phyloP scores from a whole-genome alignment of 2,888 invertebrate genomes.

The Nomada flava region DNA sequence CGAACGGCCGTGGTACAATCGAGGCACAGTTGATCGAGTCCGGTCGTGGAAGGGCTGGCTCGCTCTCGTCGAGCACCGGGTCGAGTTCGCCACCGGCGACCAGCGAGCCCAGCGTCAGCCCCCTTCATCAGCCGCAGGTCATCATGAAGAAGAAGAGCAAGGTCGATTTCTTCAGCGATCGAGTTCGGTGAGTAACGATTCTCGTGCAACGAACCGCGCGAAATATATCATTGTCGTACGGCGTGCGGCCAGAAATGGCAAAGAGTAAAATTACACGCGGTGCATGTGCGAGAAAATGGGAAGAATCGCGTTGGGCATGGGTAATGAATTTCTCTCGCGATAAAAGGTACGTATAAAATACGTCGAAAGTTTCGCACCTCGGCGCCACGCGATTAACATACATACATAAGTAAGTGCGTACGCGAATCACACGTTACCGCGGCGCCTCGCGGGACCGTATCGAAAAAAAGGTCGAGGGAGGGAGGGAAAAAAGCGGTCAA shows the following conservation, averaged over 20 bases:
- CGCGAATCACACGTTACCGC: constrained; percentile 7
- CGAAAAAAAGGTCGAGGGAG: not conserved
- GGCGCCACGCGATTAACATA: no score
- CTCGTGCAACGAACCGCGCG: no score
- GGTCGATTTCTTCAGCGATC: constrained; percentile 91
- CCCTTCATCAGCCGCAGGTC: constrained; percentile 87
- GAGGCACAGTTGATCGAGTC: constrained; percentile 80
- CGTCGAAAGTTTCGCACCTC: no score
- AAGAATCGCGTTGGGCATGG: not conserved
- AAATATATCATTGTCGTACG: no score
- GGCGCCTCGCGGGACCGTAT: constrained; percentile 2
- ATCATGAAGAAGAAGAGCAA: constrained; percentile 90
- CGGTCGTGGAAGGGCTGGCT: constrained; percentile 89
- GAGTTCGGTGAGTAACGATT: constrained; percentile 89
- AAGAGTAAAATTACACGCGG: no score
- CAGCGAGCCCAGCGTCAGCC: constrained; percentile 91
- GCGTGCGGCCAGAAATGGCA: no score
- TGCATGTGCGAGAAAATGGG: no score
- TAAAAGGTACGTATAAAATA: not conserved
- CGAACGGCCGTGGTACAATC: constrained; percentile 70
- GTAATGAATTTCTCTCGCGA: not conserved
- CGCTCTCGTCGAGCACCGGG: constrained; percentile 91
- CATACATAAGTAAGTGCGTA: not conserved
- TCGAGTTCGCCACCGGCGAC: constrained; percentile 94
- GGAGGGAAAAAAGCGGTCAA: not conserved